Evolutionary conservation across 2,797 vertebrate species (phyloP).

Genomic region (Ceryle rudis): DNA sequence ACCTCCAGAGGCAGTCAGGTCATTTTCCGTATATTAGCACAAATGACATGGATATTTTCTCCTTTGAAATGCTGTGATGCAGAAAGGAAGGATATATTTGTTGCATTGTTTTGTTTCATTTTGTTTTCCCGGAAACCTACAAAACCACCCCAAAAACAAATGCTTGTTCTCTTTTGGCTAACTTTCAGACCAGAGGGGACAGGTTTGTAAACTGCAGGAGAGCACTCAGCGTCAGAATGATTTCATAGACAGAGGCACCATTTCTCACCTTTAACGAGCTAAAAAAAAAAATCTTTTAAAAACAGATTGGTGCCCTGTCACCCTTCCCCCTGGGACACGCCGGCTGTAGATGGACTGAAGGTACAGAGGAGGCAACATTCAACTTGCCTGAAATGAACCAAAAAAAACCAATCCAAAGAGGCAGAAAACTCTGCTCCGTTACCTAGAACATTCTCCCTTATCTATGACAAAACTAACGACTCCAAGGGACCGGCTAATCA

Average conservation of each 20-base stretch:
- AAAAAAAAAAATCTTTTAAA: background rate
- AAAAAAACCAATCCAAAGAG: background rate
- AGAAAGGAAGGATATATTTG: background rate
- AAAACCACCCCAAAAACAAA: background rate
- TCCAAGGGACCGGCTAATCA: background rate
- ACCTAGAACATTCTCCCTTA: background rate
- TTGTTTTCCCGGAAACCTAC: background rate
- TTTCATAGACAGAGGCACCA: background rate
- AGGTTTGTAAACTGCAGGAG: background rate
- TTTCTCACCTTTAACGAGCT: background rate
- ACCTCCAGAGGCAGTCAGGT: background rate
- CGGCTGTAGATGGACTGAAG: background rate
- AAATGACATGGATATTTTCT: background rate
- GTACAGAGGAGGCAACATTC: background rate
- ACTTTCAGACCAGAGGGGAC: background rate
- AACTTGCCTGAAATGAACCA: background rate
- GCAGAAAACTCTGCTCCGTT: background rate
- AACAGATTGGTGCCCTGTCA: background rate
- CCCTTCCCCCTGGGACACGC: background rate
- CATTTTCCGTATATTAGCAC: background rate
- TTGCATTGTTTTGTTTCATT: too few species aligned
- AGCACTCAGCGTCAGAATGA: background rate
- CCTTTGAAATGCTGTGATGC: background rate
- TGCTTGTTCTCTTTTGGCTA: background rate
- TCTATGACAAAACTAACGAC: background rate